Conservation (phyloP, 2,797 vertebrate genomes). For the Arnoldichthys spilopterus region DNA sequence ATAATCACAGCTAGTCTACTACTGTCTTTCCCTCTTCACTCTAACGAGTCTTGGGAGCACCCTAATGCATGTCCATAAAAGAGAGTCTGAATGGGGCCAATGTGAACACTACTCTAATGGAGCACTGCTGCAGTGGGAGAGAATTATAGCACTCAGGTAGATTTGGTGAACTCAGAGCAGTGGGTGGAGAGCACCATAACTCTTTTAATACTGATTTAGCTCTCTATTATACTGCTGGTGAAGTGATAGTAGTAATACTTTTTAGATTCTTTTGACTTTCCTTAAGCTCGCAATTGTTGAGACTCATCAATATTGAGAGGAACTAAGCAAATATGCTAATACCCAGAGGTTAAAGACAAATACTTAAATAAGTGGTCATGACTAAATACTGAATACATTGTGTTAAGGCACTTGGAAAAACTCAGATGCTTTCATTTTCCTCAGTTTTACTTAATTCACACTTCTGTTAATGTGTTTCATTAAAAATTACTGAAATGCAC, state of each 20-base stretch:
- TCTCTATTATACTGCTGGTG: background rate
- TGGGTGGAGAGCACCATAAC: background rate
- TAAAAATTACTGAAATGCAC: too few species aligned
- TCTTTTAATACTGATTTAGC: conserved; percentile 8
- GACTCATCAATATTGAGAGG: background rate
- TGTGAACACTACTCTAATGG: conserved; percentile 40
- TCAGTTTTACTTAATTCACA: too few species aligned
- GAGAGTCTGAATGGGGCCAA: conserved; percentile 18
- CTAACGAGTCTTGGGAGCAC: conserved; percentile 32
- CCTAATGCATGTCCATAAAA: conserved; percentile 20
- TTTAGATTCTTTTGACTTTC: background rate
- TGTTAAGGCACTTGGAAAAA: too few species aligned
- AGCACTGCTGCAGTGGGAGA: conserved; percentile 7
- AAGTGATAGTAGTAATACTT: background rate
- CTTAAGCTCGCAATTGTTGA: background rate
- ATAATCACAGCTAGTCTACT: conserved; percentile 5
- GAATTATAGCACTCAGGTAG: conserved; percentile 6
- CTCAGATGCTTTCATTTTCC: too few species aligned
- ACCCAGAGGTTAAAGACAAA: too few species aligned
- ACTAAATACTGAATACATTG: too few species aligned
- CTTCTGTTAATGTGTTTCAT: too few species aligned
- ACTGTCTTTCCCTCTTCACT: conserved; percentile 29
- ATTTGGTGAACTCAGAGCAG: conserved; percentile 8
- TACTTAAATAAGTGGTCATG: too few species aligned
- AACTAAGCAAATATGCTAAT: background rate